Percentiles rank a stretch among this genome's conserved stretches.
Evolutionary conservation across 2,888 invertebrate species (phyloP).

Genomic region (Sylvicola fuscatus): DNA sequence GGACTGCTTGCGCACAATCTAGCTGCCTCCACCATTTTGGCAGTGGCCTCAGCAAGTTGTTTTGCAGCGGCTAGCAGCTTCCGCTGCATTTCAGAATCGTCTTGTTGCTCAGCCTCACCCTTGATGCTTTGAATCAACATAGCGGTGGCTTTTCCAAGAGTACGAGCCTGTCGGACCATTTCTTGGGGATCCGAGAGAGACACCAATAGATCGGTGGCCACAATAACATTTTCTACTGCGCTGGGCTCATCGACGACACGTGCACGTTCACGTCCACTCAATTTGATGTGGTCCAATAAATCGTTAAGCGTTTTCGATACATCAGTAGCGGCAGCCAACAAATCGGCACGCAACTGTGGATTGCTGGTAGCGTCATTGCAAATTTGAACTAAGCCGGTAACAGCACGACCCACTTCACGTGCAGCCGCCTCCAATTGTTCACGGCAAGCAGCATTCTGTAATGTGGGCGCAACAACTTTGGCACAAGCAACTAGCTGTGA

Average conservation of each 20-base stretch:
- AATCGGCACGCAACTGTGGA: slow-evolving; percentile 43
- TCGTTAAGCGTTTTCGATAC: slow-evolving; percentile 79
- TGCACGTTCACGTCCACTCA: slow-evolving; percentile 40
- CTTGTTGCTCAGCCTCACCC: slow-evolving; percentile 77
- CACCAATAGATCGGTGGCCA: slow-evolving; percentile 73
- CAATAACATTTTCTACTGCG: slow-evolving; percentile 73
- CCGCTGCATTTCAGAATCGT: slow-evolving; percentile 74
- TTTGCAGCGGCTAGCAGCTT: slow-evolving; percentile 87
- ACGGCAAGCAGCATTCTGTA: slow-evolving; percentile 64
- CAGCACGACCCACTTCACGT: slow-evolving; percentile 78
- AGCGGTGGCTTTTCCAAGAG: slow-evolving; percentile 85
- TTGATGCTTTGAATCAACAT: slow-evolving; percentile 88
- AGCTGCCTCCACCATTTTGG: slow-evolving; percentile 91
- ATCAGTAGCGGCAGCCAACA: slow-evolving; percentile 67
- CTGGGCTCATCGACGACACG: slow-evolving; percentile 50
- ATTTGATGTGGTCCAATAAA: slow-evolving; percentile 72
- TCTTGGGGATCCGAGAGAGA: slow-evolving; percentile 75
- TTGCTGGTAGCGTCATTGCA: slow-evolving; percentile 55
- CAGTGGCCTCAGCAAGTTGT: slow-evolving; percentile 86
- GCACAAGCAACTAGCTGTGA: slow-evolving; percentile 95
- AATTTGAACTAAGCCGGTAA: slow-evolving; percentile 68
- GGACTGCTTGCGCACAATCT: slow-evolving; percentile 76
- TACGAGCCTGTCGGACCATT: slow-evolving; percentile 84
- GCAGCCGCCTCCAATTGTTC: slow-evolving; percentile 85
- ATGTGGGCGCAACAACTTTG: slow-evolving; percentile 75